These are phyloP conservation scores for Drosophila pachea DNA, from an alignment of 1,140 invertebrate species.

Conservation along the genomic window DNA sequence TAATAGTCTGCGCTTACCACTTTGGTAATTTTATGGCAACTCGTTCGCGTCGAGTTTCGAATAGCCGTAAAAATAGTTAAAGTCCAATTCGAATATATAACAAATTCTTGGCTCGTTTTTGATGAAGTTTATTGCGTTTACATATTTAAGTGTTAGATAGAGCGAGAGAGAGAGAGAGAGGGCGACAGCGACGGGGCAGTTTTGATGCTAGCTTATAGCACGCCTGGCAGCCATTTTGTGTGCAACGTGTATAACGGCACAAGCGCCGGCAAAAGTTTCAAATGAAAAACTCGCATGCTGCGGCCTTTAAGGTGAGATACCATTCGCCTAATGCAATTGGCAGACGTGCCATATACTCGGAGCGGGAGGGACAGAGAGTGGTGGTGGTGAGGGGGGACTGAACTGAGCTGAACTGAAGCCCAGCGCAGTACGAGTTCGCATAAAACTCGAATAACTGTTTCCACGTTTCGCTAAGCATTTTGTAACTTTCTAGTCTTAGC, in stretches of 20 bases:
- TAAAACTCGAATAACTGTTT: background rate
- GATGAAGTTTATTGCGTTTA: slow-evolving; percentile 26
- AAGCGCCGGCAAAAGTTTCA: slow-evolving; percentile 36
- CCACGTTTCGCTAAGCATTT: slow-evolving; percentile 1
- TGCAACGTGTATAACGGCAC: slow-evolving; percentile 42
- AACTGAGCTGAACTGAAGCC: too few relatives aligned
- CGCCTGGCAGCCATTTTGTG: slow-evolving; percentile 52
- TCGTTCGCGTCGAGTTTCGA: slow-evolving; percentile 23
- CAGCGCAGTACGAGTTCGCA: background rate
- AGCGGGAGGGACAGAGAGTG: background rate
- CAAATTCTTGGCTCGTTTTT: slow-evolving; percentile 17
- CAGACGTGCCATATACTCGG: slow-evolving; percentile 29
- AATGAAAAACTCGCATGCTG: slow-evolving; percentile 67
- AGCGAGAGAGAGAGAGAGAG: background rate
- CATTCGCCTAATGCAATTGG: slow-evolving; percentile 74
- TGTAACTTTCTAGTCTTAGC: slow-evolving; percentile 13
- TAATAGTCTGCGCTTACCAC: slow-evolving; percentile 1
- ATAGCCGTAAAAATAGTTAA: slow-evolving; percentile 56
- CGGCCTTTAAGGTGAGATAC: slow-evolving; percentile 71
- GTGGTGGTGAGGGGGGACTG: too few relatives aligned
- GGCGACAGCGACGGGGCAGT: background rate
- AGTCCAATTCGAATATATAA: slow-evolving; percentile 34
- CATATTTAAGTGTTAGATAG: slow-evolving; percentile 26
- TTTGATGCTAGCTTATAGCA: slow-evolving; percentile 26
- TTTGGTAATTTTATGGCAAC: slow-evolving; percentile 21